A percentile compares a stretch with the other conserved stretches of the same genome.
phyloP scores from a whole-genome alignment of 2,113 vertebrate genomes.

The Recurvirostra avosetta region DNA sequence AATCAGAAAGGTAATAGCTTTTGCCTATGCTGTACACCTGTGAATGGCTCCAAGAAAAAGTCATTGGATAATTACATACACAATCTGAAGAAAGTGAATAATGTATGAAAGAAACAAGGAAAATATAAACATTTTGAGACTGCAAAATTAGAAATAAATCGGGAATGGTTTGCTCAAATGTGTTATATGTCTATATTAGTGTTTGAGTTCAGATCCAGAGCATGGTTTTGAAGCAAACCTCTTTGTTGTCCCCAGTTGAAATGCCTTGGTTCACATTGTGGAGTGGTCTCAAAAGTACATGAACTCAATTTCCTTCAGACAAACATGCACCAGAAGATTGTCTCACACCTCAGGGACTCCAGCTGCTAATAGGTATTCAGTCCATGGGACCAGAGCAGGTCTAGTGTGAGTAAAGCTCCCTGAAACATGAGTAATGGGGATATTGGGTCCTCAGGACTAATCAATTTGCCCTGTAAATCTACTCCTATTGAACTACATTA shows the following conservation, averaged over 20 bases:
- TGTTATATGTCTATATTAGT: neutral
- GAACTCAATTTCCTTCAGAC: neutral
- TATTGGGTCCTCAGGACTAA: neutral
- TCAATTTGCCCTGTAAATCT: neutral
- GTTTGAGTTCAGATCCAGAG: neutral
- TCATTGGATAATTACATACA: neutral
- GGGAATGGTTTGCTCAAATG: neutral
- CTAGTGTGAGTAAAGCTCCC: neutral
- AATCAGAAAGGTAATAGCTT: neutral
- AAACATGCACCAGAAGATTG: neutral
- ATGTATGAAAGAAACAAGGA: neutral
- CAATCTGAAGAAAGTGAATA: neutral
- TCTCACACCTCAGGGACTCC: neutral
- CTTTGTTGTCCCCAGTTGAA: neutral
- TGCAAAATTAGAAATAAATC: neutral
- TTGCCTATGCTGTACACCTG: neutral
- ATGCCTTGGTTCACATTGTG: neutral
- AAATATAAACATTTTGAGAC: neutral
- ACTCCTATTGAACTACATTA: neutral
- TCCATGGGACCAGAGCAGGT: neutral
- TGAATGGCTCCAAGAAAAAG: neutral
- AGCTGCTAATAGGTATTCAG: neutral
- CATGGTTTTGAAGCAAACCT: neutral
- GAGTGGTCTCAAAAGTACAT: neutral
- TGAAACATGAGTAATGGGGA: neutral